Percentiles rank a stretch among this genome's conserved stretches.
phyloP scores from a whole-genome alignment of 2,888 invertebrate genomes.

The Lamellibrachia satsuma region DNA sequence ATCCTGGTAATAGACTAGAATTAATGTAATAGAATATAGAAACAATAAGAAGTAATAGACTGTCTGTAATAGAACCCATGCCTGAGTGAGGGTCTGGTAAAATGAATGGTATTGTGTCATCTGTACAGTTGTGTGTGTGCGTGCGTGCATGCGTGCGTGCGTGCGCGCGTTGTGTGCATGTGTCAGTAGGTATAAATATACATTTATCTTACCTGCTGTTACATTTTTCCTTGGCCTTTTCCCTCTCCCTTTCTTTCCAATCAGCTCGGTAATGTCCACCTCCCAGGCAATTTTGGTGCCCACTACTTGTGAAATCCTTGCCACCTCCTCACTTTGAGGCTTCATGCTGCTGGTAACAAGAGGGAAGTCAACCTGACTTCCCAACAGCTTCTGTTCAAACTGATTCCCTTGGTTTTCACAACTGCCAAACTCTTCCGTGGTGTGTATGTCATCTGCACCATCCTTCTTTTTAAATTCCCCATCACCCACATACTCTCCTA shows the following conservation, averaged over 20 bases:
- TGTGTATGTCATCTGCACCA: background rate
- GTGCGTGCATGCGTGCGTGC: background rate
- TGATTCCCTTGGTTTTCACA: background rate
- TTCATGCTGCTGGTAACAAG: background rate
- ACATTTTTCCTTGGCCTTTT: background rate
- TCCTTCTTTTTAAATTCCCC: background rate
- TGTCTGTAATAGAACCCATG: too few relatives aligned
- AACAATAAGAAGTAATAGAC: too few relatives aligned
- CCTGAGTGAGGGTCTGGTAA: too few relatives aligned
- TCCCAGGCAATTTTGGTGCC: background rate
- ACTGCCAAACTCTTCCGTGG: background rate
- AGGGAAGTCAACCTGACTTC: background rate
- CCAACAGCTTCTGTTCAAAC: background rate
- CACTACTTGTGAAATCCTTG: background rate
- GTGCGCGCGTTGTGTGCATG: background rate
- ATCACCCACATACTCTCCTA: background rate
- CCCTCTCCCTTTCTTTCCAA: background rate
- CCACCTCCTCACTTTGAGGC: background rate
- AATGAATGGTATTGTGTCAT: too few relatives aligned
- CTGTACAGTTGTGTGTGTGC: background rate
- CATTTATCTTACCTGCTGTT: background rate
- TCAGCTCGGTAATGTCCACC: background rate
- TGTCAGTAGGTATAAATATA: too few relatives aligned
- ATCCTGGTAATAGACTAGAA: too few relatives aligned
- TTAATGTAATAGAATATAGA: too few relatives aligned